These are phyloP conservation scores for Frieseomelitta varia DNA, from an alignment of 1,140 invertebrate genomes.

Conservation along the genomic window DNA sequence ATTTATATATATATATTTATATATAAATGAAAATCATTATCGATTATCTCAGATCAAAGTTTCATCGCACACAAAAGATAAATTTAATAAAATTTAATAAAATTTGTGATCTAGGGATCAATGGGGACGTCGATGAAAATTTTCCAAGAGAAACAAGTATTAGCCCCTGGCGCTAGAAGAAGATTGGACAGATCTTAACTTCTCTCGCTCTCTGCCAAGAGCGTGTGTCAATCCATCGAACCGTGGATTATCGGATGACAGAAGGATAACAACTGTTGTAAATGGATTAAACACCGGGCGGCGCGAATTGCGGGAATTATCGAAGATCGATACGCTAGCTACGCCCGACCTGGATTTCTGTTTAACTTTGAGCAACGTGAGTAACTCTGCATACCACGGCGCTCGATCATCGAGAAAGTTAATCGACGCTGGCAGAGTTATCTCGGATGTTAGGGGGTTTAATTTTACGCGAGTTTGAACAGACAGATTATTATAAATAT, in stretches of 20 bases:
- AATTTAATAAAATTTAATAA: no score
- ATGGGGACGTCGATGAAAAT: not conserved
- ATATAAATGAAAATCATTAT: no score
- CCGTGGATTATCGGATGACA: constrained; percentile 52
- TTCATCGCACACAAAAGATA: no score
- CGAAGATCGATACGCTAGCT: constrained; percentile 50
- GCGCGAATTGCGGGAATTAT: constrained; percentile 41
- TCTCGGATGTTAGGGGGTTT: not conserved
- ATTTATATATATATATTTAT: no score
- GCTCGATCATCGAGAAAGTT: constrained; percentile 1
- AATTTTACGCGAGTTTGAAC: not conserved
- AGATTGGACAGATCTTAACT: no score
- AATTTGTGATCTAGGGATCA: not conserved
- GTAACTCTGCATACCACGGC: not conserved
- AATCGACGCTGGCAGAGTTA: not conserved
- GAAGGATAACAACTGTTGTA: constrained; percentile 49
- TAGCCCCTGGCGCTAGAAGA: not conserved
- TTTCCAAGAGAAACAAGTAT: not conserved
- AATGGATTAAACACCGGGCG: constrained; percentile 55
- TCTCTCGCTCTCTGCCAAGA: not conserved
- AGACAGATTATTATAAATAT: no score
- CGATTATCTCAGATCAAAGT: no score
- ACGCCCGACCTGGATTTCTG: constrained; percentile 37
- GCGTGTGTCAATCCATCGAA: constrained; percentile 47
- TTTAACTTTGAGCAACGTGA: constrained; percentile 26